These are phyloP conservation scores for Drosophila sproati DNA, from an alignment of 1,140 invertebrate genomes.

Conservation along the genomic window DNA sequence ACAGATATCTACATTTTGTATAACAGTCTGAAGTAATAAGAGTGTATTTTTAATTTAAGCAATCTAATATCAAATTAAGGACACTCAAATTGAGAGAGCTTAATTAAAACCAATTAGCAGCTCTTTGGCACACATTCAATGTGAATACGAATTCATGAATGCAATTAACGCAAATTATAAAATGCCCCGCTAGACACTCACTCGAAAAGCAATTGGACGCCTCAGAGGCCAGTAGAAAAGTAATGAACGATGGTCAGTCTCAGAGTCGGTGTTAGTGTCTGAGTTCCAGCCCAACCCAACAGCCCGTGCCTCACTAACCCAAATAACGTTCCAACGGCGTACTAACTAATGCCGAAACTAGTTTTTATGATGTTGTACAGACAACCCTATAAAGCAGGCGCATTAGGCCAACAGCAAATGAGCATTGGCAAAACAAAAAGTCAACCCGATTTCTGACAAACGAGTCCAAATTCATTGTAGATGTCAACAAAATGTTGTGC, in stretches of 20 bases:
- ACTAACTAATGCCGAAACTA: slow-evolving; percentile 65
- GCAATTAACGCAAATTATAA: slow-evolving; percentile 65
- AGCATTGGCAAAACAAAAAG: slow-evolving; percentile 30
- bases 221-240: slow-evolving; percentile 4
- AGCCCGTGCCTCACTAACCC: slow-evolving; percentile 64
- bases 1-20: not conserved
- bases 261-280: not conserved
- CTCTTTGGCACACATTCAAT: slow-evolving; percentile 39
- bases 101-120: slow-evolving; percentile 74
- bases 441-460: slow-evolving; percentile 44
- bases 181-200: slow-evolving; percentile 39
- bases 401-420: slow-evolving; percentile 46
- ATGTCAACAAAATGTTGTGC: slow-evolving; percentile 41
- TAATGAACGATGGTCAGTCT: slow-evolving; percentile 27
- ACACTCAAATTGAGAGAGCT: slow-evolving; percentile 16
- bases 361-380: slow-evolving; percentile 66
- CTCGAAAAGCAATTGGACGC: slow-evolving; percentile 12
- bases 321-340: slow-evolving; percentile 63
- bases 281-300: slow-evolving; percentile 11
- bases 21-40: not conserved
- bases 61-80: slow-evolving; percentile 29
- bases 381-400: slow-evolving; percentile 64
- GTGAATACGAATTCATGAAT: slow-evolving; percentile 53
- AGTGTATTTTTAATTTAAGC: not conserved
- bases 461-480: slow-evolving; percentile 23